phyloP scores from a whole-genome alignment of 2,113 vertebrate species.

The Dasypus novemcinctus region DNA sequence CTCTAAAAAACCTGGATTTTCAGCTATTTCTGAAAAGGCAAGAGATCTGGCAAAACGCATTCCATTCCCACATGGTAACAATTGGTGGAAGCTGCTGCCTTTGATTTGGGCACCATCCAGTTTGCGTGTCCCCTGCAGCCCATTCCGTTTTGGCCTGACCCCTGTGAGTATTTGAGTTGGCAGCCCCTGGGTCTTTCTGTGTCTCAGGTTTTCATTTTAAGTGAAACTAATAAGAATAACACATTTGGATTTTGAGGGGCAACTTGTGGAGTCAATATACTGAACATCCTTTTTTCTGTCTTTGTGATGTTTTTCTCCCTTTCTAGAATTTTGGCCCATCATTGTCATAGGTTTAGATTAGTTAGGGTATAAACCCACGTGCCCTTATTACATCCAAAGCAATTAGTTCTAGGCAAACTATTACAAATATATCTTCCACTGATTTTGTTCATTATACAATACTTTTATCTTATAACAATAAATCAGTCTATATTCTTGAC shows the following conservation, averaged over 20 bases:
- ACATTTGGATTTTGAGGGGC: not conserved
- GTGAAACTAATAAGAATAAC: not conserved
- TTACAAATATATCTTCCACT: not conserved
- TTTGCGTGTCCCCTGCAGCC: not conserved
- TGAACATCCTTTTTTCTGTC: not conserved
- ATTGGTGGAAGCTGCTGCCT: not conserved
- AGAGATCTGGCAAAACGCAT: not conserved
- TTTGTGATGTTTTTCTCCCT: not conserved
- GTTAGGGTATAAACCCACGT: conserved; percentile 4
- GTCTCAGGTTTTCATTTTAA: not conserved
- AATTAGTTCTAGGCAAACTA: conserved; percentile 16
- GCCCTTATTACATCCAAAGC: not conserved
- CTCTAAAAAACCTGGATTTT: not conserved
- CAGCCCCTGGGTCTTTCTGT: not conserved
- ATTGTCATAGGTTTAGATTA: not conserved
- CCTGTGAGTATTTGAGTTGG: not conserved
- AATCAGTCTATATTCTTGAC: not conserved
- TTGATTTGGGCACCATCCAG: not conserved
- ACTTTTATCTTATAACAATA: not conserved
- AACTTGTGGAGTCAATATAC: not conserved
- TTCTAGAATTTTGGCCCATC: conserved; percentile 18
- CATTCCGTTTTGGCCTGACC: fast-evolving
- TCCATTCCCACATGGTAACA: not conserved
- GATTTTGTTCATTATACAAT: not conserved
- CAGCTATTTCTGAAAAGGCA: not conserved